phyloP scores from a whole-genome alignment of 2,113 vertebrate genomes.

The Peromyscus leucopus region DNA sequence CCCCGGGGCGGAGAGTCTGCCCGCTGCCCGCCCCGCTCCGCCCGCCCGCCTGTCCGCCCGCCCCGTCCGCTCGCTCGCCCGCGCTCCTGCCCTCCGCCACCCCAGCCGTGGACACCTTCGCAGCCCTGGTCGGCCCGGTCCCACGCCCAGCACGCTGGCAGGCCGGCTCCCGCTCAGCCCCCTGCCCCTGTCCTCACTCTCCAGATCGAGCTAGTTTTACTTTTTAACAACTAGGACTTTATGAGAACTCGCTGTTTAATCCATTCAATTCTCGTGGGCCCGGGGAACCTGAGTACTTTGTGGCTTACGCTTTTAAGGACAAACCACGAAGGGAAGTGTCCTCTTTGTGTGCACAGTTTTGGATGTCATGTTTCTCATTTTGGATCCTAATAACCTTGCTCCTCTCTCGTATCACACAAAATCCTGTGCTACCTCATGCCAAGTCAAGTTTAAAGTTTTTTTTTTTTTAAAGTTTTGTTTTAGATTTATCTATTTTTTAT shows the following conservation, averaged over 20 bases:
- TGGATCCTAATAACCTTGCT: background rate
- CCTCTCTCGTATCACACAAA: background rate
- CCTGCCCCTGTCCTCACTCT: rapidly evolving
- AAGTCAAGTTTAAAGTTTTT: background rate
- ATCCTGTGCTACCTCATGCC: background rate
- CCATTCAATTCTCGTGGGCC: background rate
- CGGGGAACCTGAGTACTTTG: background rate
- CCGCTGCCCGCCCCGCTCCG: background rate
- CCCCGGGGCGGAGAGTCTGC: slow-evolving; percentile 66
- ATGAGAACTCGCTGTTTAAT: background rate
- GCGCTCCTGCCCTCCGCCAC: background rate
- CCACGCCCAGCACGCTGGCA: background rate
- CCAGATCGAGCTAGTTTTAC: background rate
- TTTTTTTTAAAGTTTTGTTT: background rate
- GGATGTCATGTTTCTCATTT: background rate
- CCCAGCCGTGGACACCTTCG: background rate
- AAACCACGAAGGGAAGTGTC: background rate
- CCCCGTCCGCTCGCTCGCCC: background rate
- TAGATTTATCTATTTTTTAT: background rate
- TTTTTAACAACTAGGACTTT: background rate
- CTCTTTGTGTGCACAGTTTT: background rate
- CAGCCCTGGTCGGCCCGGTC: background rate
- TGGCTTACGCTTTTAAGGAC: background rate
- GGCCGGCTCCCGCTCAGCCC: background rate
- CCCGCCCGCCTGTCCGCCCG: background rate